Evolutionary conservation across 2,888 invertebrate genomes (phyloP).

Genomic region (Folsomia manolachei): DNA sequence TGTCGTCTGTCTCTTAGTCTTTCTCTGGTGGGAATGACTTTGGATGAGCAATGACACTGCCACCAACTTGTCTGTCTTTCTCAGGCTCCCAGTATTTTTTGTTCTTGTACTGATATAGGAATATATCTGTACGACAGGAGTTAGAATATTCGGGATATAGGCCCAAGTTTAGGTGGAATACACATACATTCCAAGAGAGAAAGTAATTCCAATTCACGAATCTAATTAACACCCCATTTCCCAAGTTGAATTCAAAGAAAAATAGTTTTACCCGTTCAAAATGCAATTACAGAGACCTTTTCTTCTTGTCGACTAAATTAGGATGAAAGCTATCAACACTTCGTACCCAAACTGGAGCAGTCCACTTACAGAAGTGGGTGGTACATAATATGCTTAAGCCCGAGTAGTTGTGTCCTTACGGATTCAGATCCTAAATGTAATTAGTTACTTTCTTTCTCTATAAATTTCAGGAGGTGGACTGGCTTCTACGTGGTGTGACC

Average conservation of each 20-base stretch:
- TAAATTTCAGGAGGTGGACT: conserved; percentile 2
- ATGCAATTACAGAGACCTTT: not conserved
- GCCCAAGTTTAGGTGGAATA: too few relatives aligned
- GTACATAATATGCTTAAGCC: not conserved
- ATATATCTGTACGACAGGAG: too few relatives aligned
- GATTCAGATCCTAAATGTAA: not conserved
- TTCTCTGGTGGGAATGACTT: too few relatives aligned
- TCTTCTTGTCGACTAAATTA: not conserved
- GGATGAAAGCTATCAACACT: not conserved
- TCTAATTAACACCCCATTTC: not conserved
- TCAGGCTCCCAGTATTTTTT: too few relatives aligned
- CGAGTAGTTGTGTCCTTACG: too few relatives aligned
- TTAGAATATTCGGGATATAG: too few relatives aligned
- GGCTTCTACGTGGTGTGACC: not conserved
- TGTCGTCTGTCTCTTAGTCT: too few relatives aligned
- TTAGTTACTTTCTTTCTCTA: not conserved
- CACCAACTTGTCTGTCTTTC: too few relatives aligned
- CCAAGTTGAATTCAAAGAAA: not conserved
- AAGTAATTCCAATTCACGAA: not conserved
- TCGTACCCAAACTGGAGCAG: too few relatives aligned
- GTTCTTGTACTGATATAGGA: too few relatives aligned
- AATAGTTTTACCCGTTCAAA: not conserved
- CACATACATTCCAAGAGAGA: too few relatives aligned
- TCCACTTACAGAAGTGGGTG: not conserved
- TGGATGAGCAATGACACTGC: too few relatives aligned